These are phyloP conservation scores for Manis crassicaudata DNA, from an alignment of 2,797 vertebrate genomes.

Conservation along the genomic window DNA sequence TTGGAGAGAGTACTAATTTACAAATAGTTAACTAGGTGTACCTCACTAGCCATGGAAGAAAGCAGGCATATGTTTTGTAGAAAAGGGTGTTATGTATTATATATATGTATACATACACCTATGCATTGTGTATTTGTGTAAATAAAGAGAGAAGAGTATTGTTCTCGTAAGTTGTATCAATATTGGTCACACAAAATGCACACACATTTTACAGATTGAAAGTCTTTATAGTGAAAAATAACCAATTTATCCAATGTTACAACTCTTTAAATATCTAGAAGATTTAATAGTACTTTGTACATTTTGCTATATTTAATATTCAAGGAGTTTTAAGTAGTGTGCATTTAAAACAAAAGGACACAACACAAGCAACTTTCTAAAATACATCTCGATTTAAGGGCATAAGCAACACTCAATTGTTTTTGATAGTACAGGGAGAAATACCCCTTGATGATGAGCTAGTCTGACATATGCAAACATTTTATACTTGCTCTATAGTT, in stretches of 20 bases:
- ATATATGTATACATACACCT: not conserved
- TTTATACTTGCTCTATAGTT: slow-evolving; percentile 51
- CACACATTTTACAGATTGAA: slow-evolving; percentile 34
- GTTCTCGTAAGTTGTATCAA: not conserved
- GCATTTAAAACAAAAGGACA: slow-evolving; percentile 61
- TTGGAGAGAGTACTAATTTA: slow-evolving; percentile 33
- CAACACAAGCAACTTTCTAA: not conserved
- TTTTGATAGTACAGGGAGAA: not conserved
- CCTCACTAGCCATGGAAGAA: not conserved
- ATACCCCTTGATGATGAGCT: slow-evolving; percentile 14
- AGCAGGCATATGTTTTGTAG: not conserved
- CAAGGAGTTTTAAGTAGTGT: slow-evolving; percentile 5
- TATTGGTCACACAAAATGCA: not conserved
- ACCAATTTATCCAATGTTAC: not conserved
- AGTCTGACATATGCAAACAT: slow-evolving; percentile 23
- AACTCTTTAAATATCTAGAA: not conserved
- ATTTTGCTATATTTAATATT: slow-evolving; percentile 40
- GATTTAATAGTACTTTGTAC: not conserved
- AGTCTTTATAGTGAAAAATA: slow-evolving; percentile 36
- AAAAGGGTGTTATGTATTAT: not conserved
- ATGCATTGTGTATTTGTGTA: not conserved
- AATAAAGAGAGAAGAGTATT: not conserved
- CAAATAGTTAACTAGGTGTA: slow-evolving; percentile 1
- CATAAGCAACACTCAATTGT: not conserved
- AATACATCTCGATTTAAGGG: not conserved